A percentile compares a stretch with the other conserved stretches of the same genome.
Conservation (phyloP, 2,797 vertebrate genomes). For the Sebastes hubbsi region DNA sequence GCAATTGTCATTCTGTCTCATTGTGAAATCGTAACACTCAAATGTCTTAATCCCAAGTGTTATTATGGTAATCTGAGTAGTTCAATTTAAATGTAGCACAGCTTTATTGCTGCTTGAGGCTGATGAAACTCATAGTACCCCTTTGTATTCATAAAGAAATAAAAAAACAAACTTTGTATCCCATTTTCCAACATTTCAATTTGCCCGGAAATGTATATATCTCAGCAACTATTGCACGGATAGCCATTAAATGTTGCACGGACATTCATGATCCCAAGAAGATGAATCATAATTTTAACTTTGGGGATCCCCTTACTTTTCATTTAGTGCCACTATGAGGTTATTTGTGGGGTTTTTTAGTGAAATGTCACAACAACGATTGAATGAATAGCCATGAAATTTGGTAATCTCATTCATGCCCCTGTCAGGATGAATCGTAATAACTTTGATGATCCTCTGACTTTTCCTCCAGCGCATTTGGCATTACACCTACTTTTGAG, state of each 20-base stretch:
- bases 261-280: not conserved
- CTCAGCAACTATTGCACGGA: too few species aligned
- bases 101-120: not conserved
- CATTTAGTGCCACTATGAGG: not conserved
- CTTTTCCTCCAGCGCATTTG: not conserved
- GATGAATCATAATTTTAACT: not conserved
- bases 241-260: accelerated
- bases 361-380: not conserved
- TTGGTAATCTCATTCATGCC: not conserved
- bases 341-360: accelerated
- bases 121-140: too few species aligned
- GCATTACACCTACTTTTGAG: not conserved
- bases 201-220: not conserved
- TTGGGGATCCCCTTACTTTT: not conserved
- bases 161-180: not conserved
- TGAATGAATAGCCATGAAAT: not conserved
- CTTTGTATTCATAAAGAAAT: not conserved
- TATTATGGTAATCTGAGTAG: not conserved
- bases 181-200: not conserved
- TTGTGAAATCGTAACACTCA: not conserved
- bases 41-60: not conserved
- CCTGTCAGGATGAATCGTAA: not conserved
- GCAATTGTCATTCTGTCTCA: not conserved
- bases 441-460: not conserved
- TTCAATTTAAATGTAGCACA: not conserved